These are phyloP conservation scores for Pangasius macronema DNA, from an alignment of 2,797 vertebrate genomes.

Conservation along the genomic window DNA sequence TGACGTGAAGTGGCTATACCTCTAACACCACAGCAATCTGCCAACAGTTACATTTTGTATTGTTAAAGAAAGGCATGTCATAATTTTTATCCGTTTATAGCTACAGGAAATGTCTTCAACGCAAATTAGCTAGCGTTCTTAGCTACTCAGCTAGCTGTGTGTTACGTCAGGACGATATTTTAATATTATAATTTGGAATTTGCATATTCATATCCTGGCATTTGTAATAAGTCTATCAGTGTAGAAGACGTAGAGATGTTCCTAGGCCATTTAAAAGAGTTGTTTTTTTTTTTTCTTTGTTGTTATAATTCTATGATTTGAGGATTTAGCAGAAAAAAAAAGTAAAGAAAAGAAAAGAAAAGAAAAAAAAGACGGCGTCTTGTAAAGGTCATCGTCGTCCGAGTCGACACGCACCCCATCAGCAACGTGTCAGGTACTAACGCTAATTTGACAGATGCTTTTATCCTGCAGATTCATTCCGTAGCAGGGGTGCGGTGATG, in stretches of 20 bases:
- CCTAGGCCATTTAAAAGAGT: neutral
- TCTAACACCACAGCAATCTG: neutral
- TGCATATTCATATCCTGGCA: neutral
- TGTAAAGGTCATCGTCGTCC: no score
- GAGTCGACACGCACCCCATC: constrained; percentile 40
- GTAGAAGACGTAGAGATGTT: neutral
- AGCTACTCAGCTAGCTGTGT: neutral
- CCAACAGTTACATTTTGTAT: neutral
- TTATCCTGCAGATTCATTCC: constrained; percentile 51
- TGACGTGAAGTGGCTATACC: neutral
- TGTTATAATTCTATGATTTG: neutral
- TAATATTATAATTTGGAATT: neutral
- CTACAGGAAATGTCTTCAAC: neutral
- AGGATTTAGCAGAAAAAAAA: neutral
- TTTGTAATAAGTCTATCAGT: neutral
- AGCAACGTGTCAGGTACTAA: constrained; percentile 53
- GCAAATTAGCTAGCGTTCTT: no score
- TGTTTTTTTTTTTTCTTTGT: neutral
- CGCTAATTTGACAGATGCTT: constrained; percentile 55
- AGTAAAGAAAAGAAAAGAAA: no score
- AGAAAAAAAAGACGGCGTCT: no score
- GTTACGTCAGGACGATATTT: neutral
- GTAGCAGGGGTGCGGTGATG: constrained; percentile 25
- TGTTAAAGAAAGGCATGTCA: neutral
- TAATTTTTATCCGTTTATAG: neutral